phyloP scores from a whole-genome alignment of 2,797 vertebrate genomes.

The Silurus aristotelis region DNA sequence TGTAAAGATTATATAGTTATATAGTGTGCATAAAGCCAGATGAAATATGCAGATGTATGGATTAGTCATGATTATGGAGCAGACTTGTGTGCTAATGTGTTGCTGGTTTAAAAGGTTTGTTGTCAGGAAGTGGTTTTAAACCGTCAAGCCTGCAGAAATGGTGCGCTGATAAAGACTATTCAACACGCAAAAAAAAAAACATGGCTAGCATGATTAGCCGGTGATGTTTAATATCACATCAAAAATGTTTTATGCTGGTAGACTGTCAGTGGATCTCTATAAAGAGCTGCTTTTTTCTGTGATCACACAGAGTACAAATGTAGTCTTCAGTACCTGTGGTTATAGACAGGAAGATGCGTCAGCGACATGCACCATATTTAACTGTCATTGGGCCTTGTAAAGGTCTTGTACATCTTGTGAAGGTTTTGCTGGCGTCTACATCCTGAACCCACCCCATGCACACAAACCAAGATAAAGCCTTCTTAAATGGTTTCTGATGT shows the following conservation, averaged over 20 bases:
- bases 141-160: conserved; percentile 40
- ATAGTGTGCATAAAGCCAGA: neutral
- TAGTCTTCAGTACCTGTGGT: neutral
- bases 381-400: neutral
- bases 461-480: neutral
- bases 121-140: conserved; percentile 60
- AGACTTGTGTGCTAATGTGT: neutral
- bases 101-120: conserved; percentile 35
- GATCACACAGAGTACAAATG: neutral
- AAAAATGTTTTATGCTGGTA: neutral
- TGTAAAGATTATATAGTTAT: neutral
- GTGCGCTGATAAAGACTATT: conserved; percentile 27
- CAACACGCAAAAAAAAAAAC: neutral
- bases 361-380: neutral
- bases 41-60: neutral
- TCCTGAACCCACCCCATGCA: neutral
- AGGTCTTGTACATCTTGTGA: conserved; percentile 11
- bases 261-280: neutral
- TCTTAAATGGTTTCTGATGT: neutral
- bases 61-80: neutral
- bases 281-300: neutral
- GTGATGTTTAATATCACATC: neutral
- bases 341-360: conserved; percentile 4
- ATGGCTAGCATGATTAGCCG: neutral
- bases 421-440: conserved; percentile 6